Evolutionary conservation across 2,888 invertebrate genomes (phyloP).

Genomic region (Perizoma affinitatum): DNA sequence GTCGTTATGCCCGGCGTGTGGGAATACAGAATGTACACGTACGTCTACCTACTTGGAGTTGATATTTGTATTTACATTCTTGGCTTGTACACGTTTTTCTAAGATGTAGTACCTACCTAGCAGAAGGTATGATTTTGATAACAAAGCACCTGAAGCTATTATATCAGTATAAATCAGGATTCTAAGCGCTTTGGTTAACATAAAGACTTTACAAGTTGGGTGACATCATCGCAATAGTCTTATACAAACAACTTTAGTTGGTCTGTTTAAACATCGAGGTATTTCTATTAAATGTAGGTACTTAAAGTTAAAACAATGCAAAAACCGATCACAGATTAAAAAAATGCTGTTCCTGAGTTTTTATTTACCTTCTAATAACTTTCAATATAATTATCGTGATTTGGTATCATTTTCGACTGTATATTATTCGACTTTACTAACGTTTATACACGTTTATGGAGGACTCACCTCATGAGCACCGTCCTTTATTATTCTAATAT

Average conservation of each 20-base stretch:
- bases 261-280: no score
- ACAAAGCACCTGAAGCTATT: constrained; percentile 44
- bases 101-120: constrained; percentile 41
- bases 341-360: no score
- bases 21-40: constrained; percentile 52
- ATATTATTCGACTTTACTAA: no score
- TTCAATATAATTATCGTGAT: no score
- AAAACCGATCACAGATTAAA: no score
- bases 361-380: no score
- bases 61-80: constrained; percentile 65
- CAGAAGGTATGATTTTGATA: constrained; percentile 38
- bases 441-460: no score
- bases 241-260: neutral
- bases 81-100: constrained; percentile 48
- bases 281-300: no score
- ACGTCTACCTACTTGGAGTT: constrained; percentile 53
- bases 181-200: constrained; percentile 25
- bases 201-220: constrained; percentile 20
- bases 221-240: constrained; percentile 28
- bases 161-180: constrained; percentile 16
- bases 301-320: no score
- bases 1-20: constrained; percentile 58
- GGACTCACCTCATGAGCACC: no score
- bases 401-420: no score
- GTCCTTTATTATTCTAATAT: no score